Base-by-base conservation (phyloP, 1,140 invertebrate species). In the Anastatus disparis region DNA sequence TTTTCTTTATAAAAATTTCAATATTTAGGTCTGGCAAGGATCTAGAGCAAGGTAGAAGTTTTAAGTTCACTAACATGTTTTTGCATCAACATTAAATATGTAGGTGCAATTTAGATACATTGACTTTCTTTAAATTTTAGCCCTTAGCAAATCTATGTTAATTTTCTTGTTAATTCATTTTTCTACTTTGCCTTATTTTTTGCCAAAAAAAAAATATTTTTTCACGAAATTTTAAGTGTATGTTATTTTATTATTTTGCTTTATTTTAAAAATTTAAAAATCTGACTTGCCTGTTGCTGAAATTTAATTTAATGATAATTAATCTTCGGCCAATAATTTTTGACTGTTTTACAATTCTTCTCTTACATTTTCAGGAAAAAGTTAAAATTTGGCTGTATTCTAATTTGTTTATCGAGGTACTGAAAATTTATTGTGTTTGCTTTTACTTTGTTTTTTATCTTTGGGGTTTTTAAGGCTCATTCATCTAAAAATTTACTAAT, bases 31-130 rank as follows among this genome's bases (percentile, higher is more conserved):
- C 80, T 83, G 80, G 80, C 81, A 77, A 81, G 82, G 80, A 82
- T 83, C 72, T 82, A 81, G 76, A 79, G 75, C 75, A 76, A 81
- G 81, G 79, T 82, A 82, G 80, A 81, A 76, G 74, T n/a, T n/a
- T n/a, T n/a, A n/a, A n/a, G n/a, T 76, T 76, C 26, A 77, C 61
- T 80, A 80, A 78, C 69, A 75, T 77, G 73, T 76, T 77, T 71
- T 75, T 68, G 42, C 74, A 67, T 74, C 73, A 75, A 31, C 70
- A 71, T 68, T 63, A 55, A 50, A 35, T 59, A 56, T 59, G 42
- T 27, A 68, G 31, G 42, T 59, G 29, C 22, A 40, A 38, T 27
- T 68, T 27, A 27, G 15, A 66, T 35, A 40, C 38, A 38, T 56
- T 22, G 27, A 40, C 1, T 31, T 61, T 35, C 6, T 31, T 62